A percentile compares a stretch with the other conserved stretches of the same genome.
Conservation (phyloP, 2,113 vertebrate genomes). For the Chloroceryle aenea region DNA sequence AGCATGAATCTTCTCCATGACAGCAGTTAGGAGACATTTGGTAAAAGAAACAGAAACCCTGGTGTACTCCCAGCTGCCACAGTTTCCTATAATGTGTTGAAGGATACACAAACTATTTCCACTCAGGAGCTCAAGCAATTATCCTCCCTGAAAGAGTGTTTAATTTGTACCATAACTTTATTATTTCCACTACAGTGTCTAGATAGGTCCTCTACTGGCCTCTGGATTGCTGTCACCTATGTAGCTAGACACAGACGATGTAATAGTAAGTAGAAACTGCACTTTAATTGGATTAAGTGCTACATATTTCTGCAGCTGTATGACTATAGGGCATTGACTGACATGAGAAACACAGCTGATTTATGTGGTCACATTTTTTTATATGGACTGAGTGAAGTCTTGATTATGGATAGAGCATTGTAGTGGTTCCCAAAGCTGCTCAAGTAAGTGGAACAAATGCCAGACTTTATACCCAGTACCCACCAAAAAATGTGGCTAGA, state of each 20-base stretch:
- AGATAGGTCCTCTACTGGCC: not conserved
- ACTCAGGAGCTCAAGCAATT: not conserved
- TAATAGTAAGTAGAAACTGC: not conserved
- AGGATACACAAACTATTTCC: not conserved
- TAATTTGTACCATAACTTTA: not conserved
- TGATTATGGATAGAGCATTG: not conserved
- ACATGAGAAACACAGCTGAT: not conserved
- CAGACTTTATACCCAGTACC: not conserved
- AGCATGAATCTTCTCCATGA: not conserved
- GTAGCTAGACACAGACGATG: not conserved
- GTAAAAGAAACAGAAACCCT: not conserved
- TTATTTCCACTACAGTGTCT: not conserved
- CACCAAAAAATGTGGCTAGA: accelerated
- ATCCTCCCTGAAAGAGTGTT: not conserved
- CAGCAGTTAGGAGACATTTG: not conserved
- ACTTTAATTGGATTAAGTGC: not conserved
- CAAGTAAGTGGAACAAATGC: not conserved
- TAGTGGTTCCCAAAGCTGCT: not conserved
- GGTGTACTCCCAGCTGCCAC: not conserved
- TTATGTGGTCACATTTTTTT: not conserved
- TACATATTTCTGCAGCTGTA: not conserved
- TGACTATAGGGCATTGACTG: not conserved
- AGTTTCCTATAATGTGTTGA: not conserved
- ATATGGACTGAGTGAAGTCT: not conserved
- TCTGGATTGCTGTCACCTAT: not conserved